These are phyloP conservation scores for Xanthia togata DNA, from an alignment of 2,888 invertebrate genomes.

Conservation along the genomic window DNA sequence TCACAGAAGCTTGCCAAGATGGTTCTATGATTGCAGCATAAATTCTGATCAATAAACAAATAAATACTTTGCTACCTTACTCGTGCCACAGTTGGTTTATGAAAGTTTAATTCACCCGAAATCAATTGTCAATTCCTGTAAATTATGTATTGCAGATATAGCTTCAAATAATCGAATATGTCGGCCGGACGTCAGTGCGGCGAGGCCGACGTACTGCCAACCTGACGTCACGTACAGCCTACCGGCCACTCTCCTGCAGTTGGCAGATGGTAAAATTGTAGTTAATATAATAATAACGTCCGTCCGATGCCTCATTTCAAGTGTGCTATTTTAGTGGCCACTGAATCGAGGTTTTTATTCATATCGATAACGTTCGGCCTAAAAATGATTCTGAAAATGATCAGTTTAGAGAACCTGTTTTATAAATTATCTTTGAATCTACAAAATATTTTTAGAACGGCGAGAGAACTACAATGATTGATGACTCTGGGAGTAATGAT, in stretches of 20 bases:
- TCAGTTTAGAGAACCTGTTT: conserved; percentile 45
- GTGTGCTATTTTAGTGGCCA: conserved; percentile 36
- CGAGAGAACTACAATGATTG: conserved; percentile 39
- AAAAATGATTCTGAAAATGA: conserved; percentile 16
- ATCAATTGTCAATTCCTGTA: conserved; percentile 15
- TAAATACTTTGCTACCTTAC: background rate
- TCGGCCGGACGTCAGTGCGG: conserved; percentile 60
- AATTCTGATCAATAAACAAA: background rate
- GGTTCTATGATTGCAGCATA: background rate
- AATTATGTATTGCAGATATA: conserved; percentile 46
- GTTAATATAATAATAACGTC: conserved; percentile 65
- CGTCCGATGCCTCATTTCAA: conserved; percentile 50
- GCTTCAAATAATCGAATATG: conserved; percentile 60
- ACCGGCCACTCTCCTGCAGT: conserved; percentile 61
- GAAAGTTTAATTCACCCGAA: background rate
- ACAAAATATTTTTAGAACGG: conserved; percentile 38
- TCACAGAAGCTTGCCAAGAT: background rate
- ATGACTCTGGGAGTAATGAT: conserved; percentile 46
- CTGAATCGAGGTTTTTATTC: conserved; percentile 28
- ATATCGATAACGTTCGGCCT: background rate
- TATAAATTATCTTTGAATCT: conserved; percentile 38
- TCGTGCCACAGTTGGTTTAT: too few species aligned
- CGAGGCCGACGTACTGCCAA: conserved; percentile 58
- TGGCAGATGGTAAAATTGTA: conserved; percentile 69
- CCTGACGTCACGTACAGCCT: conserved; percentile 67